Percentiles rank a stretch among this genome's conserved stretches.
These are phyloP conservation scores for Desmophyllum pertusum DNA, from an alignment of 92 coral and sea anemone species.

Conservation along the genomic window DNA sequence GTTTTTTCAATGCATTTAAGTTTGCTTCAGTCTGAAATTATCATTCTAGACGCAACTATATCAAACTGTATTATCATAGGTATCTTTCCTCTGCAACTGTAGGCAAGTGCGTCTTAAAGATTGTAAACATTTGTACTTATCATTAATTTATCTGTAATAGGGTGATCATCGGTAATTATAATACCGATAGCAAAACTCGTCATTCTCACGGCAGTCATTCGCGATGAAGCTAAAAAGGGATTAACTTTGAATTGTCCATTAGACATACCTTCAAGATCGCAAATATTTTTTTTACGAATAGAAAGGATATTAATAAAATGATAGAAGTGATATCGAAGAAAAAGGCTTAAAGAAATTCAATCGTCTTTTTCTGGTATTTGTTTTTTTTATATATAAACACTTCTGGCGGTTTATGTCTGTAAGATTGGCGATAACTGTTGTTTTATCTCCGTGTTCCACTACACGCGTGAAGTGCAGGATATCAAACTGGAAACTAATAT, in stretches of 20 bases:
- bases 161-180: not conserved
- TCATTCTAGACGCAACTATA: not conserved
- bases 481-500: not conserved
- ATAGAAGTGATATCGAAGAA: not conserved
- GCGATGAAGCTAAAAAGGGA: not conserved
- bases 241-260: not conserved
- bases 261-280: not conserved
- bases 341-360: not conserved
- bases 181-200: not conserved
- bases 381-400: not conserved
- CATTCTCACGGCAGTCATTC: not conserved
- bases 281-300: not conserved
- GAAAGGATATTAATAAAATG: not conserved
- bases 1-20: not conserved
- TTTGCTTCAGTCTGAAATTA: not conserved
- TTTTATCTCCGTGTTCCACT: slow-evolving; percentile 35
- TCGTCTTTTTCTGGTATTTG: not conserved
- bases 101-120: slow-evolving; percentile 17
- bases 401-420: slow-evolving; percentile 7
- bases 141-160: slow-evolving; percentile 8
- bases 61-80: not conserved
- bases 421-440: slow-evolving; percentile 29
- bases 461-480: slow-evolving; percentile 15
- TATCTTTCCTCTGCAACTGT: not conserved
- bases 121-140: slow-evolving; percentile 7